phyloP scores from a whole-genome alignment of 1,140 invertebrate species.

The Drosophila virilis region DNA sequence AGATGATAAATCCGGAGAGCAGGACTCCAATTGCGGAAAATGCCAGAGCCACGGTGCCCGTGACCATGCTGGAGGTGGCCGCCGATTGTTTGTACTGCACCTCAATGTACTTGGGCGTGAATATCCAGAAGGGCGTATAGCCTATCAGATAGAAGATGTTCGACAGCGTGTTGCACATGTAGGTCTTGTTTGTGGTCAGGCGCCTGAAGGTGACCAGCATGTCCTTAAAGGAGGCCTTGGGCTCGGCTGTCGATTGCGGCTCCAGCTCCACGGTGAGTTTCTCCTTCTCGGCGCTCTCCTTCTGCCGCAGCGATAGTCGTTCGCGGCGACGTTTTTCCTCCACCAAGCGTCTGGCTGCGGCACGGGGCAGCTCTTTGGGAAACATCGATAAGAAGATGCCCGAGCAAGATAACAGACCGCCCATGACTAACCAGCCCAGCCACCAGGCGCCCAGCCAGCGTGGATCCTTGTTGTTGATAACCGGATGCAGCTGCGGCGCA shows the following conservation, averaged over 20 bases:
- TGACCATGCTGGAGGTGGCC: slow-evolving; percentile 87
- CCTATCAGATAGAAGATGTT: slow-evolving; percentile 89
- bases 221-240: slow-evolving; percentile 85
- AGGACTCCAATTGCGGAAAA: slow-evolving; percentile 90
- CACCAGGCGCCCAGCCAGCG: slow-evolving; percentile 92
- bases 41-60: slow-evolving; percentile 89
- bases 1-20: slow-evolving; percentile 88
- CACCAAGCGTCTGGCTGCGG: slow-evolving; percentile 86
- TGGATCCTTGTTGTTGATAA: slow-evolving; percentile 88
- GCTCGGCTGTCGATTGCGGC: slow-evolving; percentile 36
- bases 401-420: slow-evolving; percentile 87
- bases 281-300: slow-evolving; percentile 58
- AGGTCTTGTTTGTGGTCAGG: slow-evolving; percentile 87
- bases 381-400: slow-evolving; percentile 88
- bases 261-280: slow-evolving; percentile 54
- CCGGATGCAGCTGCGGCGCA: slow-evolving; percentile 88
- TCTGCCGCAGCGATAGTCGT: slow-evolving; percentile 38
- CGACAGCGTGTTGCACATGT: slow-evolving; percentile 89
- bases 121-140: slow-evolving; percentile 90
- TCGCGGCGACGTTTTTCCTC: slow-evolving; percentile 70
- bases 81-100: slow-evolving; percentile 90
- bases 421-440: slow-evolving; percentile 91
- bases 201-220: slow-evolving; percentile 88
- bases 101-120: slow-evolving; percentile 91
- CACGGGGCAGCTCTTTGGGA: slow-evolving; percentile 88